A percentile compares a stretch with the other conserved stretches of the same genome.
Conservation (phyloP, 64 coral and sea anemone species). For the Montipora foliosa region DNA sequence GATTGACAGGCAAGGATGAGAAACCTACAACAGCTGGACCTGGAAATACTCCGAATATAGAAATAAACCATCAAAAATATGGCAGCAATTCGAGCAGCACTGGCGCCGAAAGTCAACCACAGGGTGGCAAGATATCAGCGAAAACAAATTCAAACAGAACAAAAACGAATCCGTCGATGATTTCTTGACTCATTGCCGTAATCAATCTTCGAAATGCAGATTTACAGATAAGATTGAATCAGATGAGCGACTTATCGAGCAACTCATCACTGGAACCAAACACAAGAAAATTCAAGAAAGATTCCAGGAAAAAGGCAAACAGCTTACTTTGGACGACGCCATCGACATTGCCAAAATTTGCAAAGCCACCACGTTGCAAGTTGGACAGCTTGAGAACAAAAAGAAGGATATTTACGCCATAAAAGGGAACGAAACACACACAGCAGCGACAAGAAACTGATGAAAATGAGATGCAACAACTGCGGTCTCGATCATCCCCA, state of each 20-base stretch:
- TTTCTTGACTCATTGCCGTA: slow-evolving; percentile 45
- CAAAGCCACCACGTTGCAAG: slow-evolving; percentile 45
- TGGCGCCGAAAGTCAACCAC: slow-evolving; percentile 59
- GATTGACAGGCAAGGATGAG: slow-evolving; percentile 63
- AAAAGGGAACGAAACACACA: neutral
- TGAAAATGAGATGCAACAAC: slow-evolving; percentile 51
- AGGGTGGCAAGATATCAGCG: slow-evolving; percentile 58
- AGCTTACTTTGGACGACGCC: slow-evolving; percentile 42
- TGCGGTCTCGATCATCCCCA: slow-evolving; percentile 20
- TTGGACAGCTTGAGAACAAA: slow-evolving; percentile 18
- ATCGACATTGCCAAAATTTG: slow-evolving; percentile 60
- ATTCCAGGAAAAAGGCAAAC: slow-evolving; percentile 29
- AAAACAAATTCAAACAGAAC: slow-evolving; percentile 59
- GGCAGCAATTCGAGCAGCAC: slow-evolving; percentile 66
- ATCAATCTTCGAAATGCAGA: slow-evolving; percentile 57
- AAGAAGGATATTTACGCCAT: slow-evolving; percentile 1
- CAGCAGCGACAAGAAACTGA: neutral
- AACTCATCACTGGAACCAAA: slow-evolving; percentile 65
- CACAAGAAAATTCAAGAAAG: slow-evolving; percentile 66
- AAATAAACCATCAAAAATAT: slow-evolving; percentile 50
- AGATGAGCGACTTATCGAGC: slow-evolving; percentile 44
- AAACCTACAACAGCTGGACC: slow-evolving; percentile 67
- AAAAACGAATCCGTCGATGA: slow-evolving; percentile 23
- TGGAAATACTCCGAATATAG: slow-evolving; percentile 49
- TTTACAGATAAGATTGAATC: slow-evolving; percentile 47